Conservation (phyloP, 2,113 vertebrate species). For the Carollia perspicillata region DNA sequence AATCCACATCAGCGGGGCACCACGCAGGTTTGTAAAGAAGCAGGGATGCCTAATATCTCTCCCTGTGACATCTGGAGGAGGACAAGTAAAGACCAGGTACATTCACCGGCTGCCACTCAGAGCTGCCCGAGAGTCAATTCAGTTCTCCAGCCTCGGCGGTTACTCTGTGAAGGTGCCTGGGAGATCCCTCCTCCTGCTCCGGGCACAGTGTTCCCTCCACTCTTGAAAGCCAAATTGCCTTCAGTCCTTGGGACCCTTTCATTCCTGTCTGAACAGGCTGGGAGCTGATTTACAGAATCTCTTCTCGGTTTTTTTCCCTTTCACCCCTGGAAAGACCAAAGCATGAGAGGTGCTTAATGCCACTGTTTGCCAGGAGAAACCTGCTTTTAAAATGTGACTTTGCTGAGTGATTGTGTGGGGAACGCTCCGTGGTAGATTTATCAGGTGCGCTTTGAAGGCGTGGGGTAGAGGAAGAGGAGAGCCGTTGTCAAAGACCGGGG, state of each 20-base stretch:
- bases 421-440: slow-evolving; percentile 18
- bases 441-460: background rate
- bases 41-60: slow-evolving; percentile 81
- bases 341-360: slow-evolving; percentile 47
- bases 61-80: slow-evolving; percentile 77
- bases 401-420: slow-evolving; percentile 42
- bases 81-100: slow-evolving; percentile 78
- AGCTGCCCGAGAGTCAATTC: slow-evolving; percentile 55
- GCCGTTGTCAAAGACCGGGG: background rate
- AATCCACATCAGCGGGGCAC: slow-evolving; percentile 84
- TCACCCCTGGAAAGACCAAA: slow-evolving; percentile 59
- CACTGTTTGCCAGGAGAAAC: slow-evolving; percentile 28
- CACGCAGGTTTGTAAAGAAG: slow-evolving; percentile 78
- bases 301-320: background rate
- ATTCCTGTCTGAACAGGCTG: slow-evolving; percentile 56
- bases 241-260: slow-evolving; percentile 67
- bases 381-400: slow-evolving; percentile 40
- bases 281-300: slow-evolving; percentile 54
- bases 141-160: slow-evolving; percentile 37
- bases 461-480: background rate
- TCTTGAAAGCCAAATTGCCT: slow-evolving; percentile 73
- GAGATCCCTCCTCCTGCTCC: slow-evolving; percentile 42
- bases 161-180: slow-evolving; percentile 49
- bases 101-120: slow-evolving; percentile 68
- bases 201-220: slow-evolving; percentile 38